phyloP scores from a whole-genome alignment of 2,888 invertebrate species.

The Lasius platythorax region DNA sequence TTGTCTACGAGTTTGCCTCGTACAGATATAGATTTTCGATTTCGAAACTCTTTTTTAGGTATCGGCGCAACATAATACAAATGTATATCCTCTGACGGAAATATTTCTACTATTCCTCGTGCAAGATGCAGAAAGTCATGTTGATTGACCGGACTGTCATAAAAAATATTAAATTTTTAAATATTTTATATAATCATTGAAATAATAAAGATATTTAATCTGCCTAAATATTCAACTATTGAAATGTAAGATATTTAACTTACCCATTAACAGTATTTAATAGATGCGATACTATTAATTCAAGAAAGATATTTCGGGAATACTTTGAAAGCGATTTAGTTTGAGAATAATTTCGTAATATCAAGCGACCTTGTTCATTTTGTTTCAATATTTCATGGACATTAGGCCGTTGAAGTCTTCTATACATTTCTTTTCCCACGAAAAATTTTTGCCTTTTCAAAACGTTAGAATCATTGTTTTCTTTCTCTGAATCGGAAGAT shows the following conservation, averaged over 20 bases:
- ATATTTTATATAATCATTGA: not conserved
- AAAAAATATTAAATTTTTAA: not conserved
- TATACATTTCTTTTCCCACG: not conserved
- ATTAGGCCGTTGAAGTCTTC: not conserved
- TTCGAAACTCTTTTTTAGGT: too few species aligned
- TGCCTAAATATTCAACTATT: too few species aligned
- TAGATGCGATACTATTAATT: not conserved
- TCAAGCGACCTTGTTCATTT: not conserved
- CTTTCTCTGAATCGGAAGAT: too few species aligned
- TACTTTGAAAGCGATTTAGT: not conserved
- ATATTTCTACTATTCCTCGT: not conserved
- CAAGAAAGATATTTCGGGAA: not conserved
- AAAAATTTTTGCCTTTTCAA: too few species aligned
- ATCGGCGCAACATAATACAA: too few species aligned
- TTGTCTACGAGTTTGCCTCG: too few species aligned
- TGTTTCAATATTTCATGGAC: not conserved
- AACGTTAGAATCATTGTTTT: too few species aligned
- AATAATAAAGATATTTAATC: not conserved
- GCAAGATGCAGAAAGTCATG: not conserved
- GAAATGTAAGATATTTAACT: not conserved
- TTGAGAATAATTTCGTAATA: not conserved
- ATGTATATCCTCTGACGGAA: not conserved
- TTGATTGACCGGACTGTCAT: not conserved
- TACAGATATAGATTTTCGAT: too few species aligned
- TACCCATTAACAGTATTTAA: conserved; percentile 2